phyloP scores from a whole-genome alignment of 1,140 invertebrate genomes.

The Vanessa tameamea region DNA sequence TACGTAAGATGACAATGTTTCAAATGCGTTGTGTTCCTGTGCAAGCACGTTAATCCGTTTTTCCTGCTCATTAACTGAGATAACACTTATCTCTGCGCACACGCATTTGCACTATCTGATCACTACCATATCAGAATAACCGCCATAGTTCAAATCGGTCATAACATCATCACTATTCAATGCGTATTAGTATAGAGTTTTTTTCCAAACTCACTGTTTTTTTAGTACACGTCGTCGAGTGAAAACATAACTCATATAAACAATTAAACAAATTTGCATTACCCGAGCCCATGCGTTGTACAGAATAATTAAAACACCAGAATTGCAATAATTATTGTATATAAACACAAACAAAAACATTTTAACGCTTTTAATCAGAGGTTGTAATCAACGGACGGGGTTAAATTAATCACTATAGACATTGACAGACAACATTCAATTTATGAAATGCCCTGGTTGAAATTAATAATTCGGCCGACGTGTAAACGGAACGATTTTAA shows the following conservation, averaged over 20 bases:
- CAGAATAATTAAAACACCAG: not conserved
- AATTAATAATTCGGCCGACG: conserved; percentile 9
- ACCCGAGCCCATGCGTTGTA: not conserved
- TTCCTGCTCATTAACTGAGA: too few relatives aligned
- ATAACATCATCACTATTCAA: too few relatives aligned
- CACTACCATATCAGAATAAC: too few relatives aligned
- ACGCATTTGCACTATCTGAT: too few relatives aligned
- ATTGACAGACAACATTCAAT: conserved; percentile 15
- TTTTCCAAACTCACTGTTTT: too few relatives aligned
- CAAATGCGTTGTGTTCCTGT: too few relatives aligned
- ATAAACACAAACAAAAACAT: conserved; percentile 16
- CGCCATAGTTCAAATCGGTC: too few relatives aligned
- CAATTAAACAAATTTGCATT: not conserved
- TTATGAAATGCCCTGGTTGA: conserved; percentile 9
- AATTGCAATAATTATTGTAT: conserved; percentile 8
- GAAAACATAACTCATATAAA: not conserved
- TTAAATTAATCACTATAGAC: conserved; percentile 14
- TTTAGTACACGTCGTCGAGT: not conserved
- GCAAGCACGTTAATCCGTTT: too few relatives aligned
- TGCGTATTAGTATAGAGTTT: too few relatives aligned
- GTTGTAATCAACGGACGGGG: conserved; percentile 8
- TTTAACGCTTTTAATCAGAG: conserved; percentile 19
- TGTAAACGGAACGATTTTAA: conserved; percentile 7
- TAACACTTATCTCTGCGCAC: too few relatives aligned
- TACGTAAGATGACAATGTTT: too few relatives aligned